These are phyloP conservation scores for Lysandra bellargus DNA, from an alignment of 2,888 invertebrate species.

Conservation along the genomic window DNA sequence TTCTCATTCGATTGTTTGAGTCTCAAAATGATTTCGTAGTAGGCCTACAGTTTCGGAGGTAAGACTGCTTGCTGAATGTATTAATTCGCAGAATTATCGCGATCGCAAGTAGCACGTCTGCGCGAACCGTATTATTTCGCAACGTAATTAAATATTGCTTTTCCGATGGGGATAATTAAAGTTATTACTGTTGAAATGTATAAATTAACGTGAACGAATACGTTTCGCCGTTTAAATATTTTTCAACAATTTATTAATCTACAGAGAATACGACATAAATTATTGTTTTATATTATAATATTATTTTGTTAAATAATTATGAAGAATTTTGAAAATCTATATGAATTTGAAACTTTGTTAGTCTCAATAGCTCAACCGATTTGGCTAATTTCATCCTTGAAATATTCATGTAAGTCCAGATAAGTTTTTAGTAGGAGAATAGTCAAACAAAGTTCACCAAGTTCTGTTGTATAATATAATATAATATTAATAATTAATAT, in stretches of 20 bases:
- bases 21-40: too few species aligned
- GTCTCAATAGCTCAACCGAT: too few species aligned
- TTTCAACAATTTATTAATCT: constrained; percentile 5
- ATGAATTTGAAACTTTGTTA: too few species aligned
- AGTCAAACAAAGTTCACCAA: too few species aligned
- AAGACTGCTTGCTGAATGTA: neutral
- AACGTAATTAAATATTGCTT: constrained; percentile 1
- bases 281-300: neutral
- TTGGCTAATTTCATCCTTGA: too few species aligned
- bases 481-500: too few species aligned
- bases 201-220: constrained; percentile 8
- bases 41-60: too few species aligned
- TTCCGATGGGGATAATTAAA: constrained; percentile 1
- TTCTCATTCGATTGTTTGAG: too few species aligned
- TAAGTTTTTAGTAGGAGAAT: too few species aligned
- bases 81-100: neutral
- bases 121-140: neutral
- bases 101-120: neutral
- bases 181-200: constrained; percentile 4
- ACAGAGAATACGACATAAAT: neutral
- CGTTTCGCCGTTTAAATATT: neutral
- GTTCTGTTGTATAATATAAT: too few species aligned
- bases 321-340: too few species aligned
- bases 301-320: neutral
- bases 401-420: too few species aligned